Conservation (phyloP, 1,140 invertebrate species). For the Zaprionus tsacasi region DNA sequence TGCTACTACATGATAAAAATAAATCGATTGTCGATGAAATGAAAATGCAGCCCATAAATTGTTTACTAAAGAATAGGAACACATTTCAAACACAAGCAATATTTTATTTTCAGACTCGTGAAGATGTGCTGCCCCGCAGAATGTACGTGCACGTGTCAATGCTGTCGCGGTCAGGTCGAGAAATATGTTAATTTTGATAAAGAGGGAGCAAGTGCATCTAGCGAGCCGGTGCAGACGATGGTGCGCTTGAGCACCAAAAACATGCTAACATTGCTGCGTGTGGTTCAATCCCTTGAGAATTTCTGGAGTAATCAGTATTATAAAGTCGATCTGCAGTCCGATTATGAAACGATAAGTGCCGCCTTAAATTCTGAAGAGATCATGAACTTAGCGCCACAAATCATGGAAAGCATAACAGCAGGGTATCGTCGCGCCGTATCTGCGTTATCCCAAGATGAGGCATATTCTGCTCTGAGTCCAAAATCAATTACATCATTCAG, state of each 20-base stretch:
- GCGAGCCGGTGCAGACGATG: conserved; percentile 46
- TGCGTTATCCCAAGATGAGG: background rate
- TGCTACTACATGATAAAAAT: background rate
- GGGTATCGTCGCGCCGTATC: conserved; percentile 42
- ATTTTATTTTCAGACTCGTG: background rate
- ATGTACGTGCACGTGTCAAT: conserved; percentile 48
- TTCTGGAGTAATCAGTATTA: conserved; percentile 52
- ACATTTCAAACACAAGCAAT: background rate
- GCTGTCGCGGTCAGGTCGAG: conserved; percentile 32
- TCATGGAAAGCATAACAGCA: conserved; percentile 46
- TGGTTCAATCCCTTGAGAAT: conserved; percentile 32
- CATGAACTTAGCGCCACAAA: background rate
- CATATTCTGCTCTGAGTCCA: conserved; percentile 24
- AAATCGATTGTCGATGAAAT: background rate
- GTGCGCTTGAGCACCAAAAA: conserved; percentile 44
- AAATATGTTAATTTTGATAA: conserved; percentile 49
- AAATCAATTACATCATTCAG: background rate
- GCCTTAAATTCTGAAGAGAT: background rate
- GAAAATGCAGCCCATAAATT: background rate
- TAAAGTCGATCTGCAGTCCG: conserved; percentile 31
- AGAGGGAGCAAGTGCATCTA: background rate
- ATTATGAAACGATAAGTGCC: conserved; percentile 14
- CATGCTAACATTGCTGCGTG: conserved; percentile 36
- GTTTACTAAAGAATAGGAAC: background rate
- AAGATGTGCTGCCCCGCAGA: conserved; percentile 4